A percentile compares a stretch with the other conserved stretches of the same genome.
phyloP scores from a whole-genome alignment of 2,797 vertebrate genomes.

The Etheostoma nigrum region DNA sequence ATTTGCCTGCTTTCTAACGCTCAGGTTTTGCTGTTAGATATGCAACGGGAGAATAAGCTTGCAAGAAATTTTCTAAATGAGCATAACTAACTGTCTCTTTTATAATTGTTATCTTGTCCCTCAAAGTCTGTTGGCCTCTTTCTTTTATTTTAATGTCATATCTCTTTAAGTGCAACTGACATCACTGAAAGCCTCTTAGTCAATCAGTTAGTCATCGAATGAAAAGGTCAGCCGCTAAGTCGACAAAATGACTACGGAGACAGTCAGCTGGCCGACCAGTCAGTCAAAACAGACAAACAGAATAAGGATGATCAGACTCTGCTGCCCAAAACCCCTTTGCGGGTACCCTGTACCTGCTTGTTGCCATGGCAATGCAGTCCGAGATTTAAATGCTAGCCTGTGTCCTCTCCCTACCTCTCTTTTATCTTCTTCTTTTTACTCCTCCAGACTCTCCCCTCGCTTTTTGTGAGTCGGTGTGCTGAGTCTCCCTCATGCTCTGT shows the following conservation, averaged over 20 bases:
- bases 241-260: slow-evolving; percentile 64
- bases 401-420: slow-evolving; percentile 64
- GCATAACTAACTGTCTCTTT: slow-evolving; percentile 26
- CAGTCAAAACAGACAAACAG: slow-evolving; percentile 54
- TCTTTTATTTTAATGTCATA: slow-evolving; percentile 42
- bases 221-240: slow-evolving; percentile 75
- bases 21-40: slow-evolving; percentile 32
- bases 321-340: slow-evolving; percentile 60
- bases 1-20: slow-evolving; percentile 29
- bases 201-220: slow-evolving; percentile 69
- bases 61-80: slow-evolving; percentile 29
- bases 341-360: slow-evolving; percentile 70
- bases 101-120: slow-evolving; percentile 24
- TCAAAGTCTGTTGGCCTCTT: slow-evolving; percentile 15
- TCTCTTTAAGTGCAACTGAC: slow-evolving; percentile 56
- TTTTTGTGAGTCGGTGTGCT: slow-evolving; percentile 53
- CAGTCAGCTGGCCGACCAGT: slow-evolving; percentile 60
- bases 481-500: slow-evolving; percentile 52
- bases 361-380: slow-evolving; percentile 73
- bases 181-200: slow-evolving; percentile 70
- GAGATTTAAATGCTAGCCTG: slow-evolving; percentile 75
- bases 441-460: slow-evolving; percentile 57
- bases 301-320: slow-evolving; percentile 46
- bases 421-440: slow-evolving; percentile 67
- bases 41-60: slow-evolving; percentile 31